Evolutionary conservation across 2,888 invertebrate genomes (phyloP).

Genomic region (Lypha dubia): DNA sequence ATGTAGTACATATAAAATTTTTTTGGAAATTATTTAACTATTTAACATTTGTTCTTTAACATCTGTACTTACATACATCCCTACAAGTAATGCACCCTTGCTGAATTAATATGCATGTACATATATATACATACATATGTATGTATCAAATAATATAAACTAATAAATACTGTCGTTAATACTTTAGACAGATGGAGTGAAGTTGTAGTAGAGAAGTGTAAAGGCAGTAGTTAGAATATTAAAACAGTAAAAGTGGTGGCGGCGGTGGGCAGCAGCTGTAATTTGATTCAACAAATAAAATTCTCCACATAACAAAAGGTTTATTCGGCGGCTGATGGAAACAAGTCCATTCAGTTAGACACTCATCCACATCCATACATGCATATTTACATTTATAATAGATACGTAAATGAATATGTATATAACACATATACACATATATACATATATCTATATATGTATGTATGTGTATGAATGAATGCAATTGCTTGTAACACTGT

Average conservation of each 20-base stretch:
- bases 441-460: background rate
- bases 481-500: conserved; percentile 9
- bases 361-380: too few species aligned
- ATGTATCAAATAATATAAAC: conserved; percentile 5
- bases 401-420: background rate
- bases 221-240: background rate
- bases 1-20: background rate
- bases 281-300: conserved; percentile 63
- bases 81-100: conserved; percentile 51
- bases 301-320: conserved; percentile 48
- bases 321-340: conserved; percentile 40
- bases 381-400: background rate
- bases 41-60: conserved; percentile 57
- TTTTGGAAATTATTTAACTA: conserved; percentile 53
- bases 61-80: too few species aligned
- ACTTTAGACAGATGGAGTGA: background rate
- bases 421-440: conserved; percentile 4
- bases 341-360: conserved; percentile 39
- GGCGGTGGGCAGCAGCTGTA: conserved; percentile 62
- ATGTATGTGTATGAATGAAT: background rate
- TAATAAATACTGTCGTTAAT: conserved; percentile 37
- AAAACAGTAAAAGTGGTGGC: conserved; percentile 19
- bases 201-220: conserved; percentile 12
- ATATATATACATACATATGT: background rate
- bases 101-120: background rate